Evolutionary conservation across 2,888 invertebrate genomes (phyloP), one percentile per base, ranked within the genome.

Genomic region (Beris morrisii): DNA sequence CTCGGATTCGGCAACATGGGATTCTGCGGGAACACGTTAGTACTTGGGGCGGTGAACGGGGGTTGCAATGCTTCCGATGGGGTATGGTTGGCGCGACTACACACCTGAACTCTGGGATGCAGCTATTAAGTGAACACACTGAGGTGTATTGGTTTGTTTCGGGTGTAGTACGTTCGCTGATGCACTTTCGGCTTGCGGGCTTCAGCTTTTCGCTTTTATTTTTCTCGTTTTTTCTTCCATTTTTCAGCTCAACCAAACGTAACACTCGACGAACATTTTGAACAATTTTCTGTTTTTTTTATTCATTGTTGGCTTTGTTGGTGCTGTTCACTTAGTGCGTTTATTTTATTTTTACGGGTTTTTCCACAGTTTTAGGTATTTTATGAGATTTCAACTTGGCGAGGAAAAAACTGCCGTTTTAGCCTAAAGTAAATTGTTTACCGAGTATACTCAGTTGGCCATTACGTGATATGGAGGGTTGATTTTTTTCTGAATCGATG

Each of bases 181-280:
- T 50, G 15, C 22, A 52, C 52, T 61, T 50, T n/a, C 48, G 4
- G 48, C 48, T 9, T 50, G 22, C 50, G 11, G 15, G 15, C 50
- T 50, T 4, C 50, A 9, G 15, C 28, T 50, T n/a, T 13, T 48
- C 13, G 28, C 28, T 15, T 50, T 50, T 22, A 22, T 22, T 38
- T 22, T 22, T 11, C 7, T 12, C 22, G 48, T 22, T 53, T 64
- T 52, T 64, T 55, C 32, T 64, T 43, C 55, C 44, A 46, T 64
- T 64, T 64, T 53, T 52, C 54, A 15, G 64, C 55, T 64, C 46
- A 64, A 54, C 64, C 64, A 64, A 64, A 64, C 61, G 61, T 50
- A 52, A 52, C 61, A 61, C 61, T 61, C 61, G 50, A 61, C 61
- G 43, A 61, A 52, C 61, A 52, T 61, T 61, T 61, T 61, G 61